Evolutionary conservation across 2,797 vertebrate genomes (phyloP).

Genomic region (Lepilemur ruficaudatus): DNA sequence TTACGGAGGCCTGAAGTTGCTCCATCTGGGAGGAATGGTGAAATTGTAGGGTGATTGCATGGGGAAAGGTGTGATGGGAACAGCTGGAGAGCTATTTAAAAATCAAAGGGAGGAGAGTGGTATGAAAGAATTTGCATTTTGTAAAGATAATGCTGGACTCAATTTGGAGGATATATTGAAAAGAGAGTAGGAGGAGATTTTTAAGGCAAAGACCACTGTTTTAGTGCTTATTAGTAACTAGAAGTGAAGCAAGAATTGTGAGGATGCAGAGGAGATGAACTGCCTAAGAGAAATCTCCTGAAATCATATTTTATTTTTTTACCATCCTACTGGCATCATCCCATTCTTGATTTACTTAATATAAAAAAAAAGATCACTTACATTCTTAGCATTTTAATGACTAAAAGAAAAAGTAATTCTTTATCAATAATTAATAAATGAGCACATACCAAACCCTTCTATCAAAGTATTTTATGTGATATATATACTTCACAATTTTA

Average conservation of each 20-base stretch:
- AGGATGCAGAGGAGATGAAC: not conserved
- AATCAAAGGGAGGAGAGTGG: not conserved
- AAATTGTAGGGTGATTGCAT: not conserved
- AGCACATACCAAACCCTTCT: not conserved
- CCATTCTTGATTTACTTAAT: not conserved
- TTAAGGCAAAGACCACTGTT: not conserved
- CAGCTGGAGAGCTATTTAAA: conserved; percentile 63
- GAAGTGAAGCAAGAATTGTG: not conserved
- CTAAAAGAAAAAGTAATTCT: not conserved
- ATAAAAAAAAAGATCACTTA: not conserved
- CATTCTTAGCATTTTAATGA: not conserved
- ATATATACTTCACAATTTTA: not conserved
- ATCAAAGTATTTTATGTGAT: not conserved
- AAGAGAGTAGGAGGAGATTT: not conserved
- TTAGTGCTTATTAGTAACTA: not conserved
- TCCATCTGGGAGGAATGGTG: conserved; percentile 4
- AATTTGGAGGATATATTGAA: not conserved
- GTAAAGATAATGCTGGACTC: not conserved
- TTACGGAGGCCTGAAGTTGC: not conserved
- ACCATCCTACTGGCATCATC: not conserved
- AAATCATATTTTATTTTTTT: not conserved
- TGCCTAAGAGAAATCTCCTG: not conserved
- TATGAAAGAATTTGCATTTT: conserved; percentile 22
- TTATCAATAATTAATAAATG: not conserved
- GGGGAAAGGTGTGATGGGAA: conserved; percentile 2